Conservation (phyloP, 2,888 invertebrate species). For the Synanthedon formicaeformis region DNA sequence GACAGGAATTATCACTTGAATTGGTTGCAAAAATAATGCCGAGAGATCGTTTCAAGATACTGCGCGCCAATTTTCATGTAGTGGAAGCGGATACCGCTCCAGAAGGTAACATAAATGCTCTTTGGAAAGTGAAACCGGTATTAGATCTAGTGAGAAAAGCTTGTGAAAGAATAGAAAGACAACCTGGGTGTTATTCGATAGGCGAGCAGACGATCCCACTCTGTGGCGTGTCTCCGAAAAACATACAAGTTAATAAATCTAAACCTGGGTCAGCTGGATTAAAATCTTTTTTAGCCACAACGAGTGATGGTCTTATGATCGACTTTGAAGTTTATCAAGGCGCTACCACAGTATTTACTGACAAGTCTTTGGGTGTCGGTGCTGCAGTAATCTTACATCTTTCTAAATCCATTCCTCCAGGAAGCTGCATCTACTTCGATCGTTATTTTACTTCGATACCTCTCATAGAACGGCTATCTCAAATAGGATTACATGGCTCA, state of each 20-base stretch:
- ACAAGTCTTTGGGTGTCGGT: neutral
- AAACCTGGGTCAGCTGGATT: neutral
- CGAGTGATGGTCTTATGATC: neutral
- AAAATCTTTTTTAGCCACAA: neutral
- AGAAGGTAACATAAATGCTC: neutral
- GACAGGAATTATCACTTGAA: neutral
- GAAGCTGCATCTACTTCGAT: neutral
- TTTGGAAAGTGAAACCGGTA: neutral
- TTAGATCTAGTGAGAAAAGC: neutral
- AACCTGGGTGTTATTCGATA: neutral
- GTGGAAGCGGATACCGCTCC: neutral
- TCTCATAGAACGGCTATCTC: neutral
- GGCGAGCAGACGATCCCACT: neutral
- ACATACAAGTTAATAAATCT: neutral
- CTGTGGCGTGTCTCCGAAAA: neutral
- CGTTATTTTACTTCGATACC: neutral
- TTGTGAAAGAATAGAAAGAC: neutral
- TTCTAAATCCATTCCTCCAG: neutral
- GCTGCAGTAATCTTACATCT: neutral
- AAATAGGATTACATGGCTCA: neutral
- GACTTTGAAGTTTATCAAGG: neutral
- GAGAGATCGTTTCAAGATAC: neutral
- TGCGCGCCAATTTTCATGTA: neutral
- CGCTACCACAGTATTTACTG: neutral
- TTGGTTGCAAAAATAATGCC: neutral